phyloP scores from a whole-genome alignment of 2,113 vertebrate species.

The rabbit (Oryctolagus cuniculus) region mOryCun1.1 NC_091435.1:124855501-124856000 shows the following conservation, averaged over 20 bases:
- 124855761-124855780: not conserved
- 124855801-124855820: too few relatives aligned
- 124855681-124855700: not conserved
- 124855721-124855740: not conserved
- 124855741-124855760: not conserved
- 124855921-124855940: not conserved
- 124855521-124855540: not conserved
- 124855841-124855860: too few relatives aligned
- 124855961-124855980: not conserved
- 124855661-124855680: not conserved
- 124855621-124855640: not conserved
- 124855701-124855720: not conserved
- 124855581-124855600: conserved; percentile 13
- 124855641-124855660: not conserved
- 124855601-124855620: not conserved
- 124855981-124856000: not conserved
- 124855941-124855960: not conserved
- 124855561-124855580: not conserved
- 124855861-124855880: not conserved
- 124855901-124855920: not conserved
- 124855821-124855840: too few relatives aligned
- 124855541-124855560: conserved; percentile 20
- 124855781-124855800: not conserved
- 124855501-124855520: not conserved
- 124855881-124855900: not conserved